These are phyloP conservation scores for Poecilia wingei DNA, from an alignment of 2,797 vertebrate genomes.

Conservation along the genomic window DNA sequence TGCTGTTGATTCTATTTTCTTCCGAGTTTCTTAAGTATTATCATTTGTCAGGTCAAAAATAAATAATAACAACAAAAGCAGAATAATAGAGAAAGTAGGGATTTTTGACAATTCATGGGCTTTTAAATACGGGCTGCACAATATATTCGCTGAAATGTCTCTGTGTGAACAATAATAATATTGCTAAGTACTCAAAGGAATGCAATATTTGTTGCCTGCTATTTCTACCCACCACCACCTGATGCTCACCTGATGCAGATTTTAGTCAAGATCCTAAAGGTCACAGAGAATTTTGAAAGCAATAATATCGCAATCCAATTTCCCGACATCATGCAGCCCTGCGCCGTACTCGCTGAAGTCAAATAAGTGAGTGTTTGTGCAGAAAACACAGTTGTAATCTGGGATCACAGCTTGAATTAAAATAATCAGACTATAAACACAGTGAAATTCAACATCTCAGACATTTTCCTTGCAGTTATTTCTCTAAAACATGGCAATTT, in stretches of 20 bases:
- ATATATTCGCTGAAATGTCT: background rate
- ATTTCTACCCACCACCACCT: background rate
- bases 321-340: background rate
- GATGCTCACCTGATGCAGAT: background rate
- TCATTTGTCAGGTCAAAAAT: background rate
- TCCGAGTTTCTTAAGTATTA: background rate
- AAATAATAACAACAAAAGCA: background rate
- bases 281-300: background rate
- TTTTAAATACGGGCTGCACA: background rate
- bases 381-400: background rate
- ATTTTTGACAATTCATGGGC: background rate
- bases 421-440: background rate
- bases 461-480: background rate
- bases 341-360: background rate
- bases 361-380: background rate
- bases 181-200: background rate
- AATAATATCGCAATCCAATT: background rate
- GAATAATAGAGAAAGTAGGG: background rate
- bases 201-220: background rate
- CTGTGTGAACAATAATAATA: background rate
- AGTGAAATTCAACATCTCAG: background rate
- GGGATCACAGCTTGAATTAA: background rate
- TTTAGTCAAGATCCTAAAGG: background rate
- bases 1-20: background rate
- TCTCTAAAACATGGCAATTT: background rate